phyloP scores from a whole-genome alignment of 2,888 invertebrate genomes.

The Hypercompe scribonia region DNA sequence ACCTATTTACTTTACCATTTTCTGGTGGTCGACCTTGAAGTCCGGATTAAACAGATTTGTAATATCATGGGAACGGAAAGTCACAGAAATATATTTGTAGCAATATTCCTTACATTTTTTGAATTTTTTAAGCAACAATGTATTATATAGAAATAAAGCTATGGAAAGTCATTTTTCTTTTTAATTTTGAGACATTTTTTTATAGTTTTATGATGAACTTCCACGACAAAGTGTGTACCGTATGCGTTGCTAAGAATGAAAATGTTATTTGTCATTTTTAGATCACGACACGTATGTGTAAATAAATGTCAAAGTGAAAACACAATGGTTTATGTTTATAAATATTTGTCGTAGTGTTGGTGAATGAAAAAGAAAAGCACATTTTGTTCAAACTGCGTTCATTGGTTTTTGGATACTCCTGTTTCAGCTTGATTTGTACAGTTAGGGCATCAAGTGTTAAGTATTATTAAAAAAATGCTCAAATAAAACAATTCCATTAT shows the following conservation, averaged over 20 bases:
- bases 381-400: background rate
- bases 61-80: background rate
- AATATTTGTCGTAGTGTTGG: background rate
- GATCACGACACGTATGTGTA: no score
- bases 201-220: background rate
- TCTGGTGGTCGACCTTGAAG: background rate
- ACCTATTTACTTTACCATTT: background rate
- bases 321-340: no score
- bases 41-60: background rate
- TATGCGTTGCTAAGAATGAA: no score
- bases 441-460: background rate
- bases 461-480: background rate
- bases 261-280: background rate
- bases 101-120: background rate
- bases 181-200: background rate
- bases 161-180: background rate
- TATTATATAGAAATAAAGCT: no score
- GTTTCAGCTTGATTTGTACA: background rate
- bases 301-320: no score
- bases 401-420: no score
- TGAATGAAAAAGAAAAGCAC: background rate
- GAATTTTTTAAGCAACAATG: no score
- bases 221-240: background rate
- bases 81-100: background rate
- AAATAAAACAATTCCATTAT: background rate